Evolutionary conservation across 2,113 vertebrate species (phyloP).

Genomic region (Grallaria varia): DNA sequence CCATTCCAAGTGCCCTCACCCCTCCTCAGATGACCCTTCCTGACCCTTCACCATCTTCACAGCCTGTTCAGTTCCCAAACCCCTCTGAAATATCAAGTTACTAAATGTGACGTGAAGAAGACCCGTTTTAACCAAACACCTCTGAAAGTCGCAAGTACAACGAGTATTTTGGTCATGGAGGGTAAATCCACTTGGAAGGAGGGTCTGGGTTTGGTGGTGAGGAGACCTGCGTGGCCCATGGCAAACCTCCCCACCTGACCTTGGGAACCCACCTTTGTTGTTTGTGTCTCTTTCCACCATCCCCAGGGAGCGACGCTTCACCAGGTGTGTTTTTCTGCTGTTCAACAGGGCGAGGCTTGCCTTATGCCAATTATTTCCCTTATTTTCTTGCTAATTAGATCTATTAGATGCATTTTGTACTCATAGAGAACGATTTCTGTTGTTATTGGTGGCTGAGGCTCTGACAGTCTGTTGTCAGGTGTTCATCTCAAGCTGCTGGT

Average conservation of each 20-base stretch:
- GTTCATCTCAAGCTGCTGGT: background rate
- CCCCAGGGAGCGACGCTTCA: fast-evolving
- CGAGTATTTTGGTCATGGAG: background rate
- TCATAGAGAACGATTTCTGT: fast-evolving
- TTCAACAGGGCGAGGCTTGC: no score
- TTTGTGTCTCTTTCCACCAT: background rate
- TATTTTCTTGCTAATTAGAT: background rate
- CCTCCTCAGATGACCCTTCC: background rate
- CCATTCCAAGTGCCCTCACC: background rate
- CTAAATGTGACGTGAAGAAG: no score
- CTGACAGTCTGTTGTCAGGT: background rate
- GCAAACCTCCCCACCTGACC: background rate
- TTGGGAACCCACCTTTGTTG: background rate
- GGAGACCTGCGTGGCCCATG: no score
- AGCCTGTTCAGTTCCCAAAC: background rate
- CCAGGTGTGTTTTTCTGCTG: no score
- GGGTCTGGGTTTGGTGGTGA: background rate
- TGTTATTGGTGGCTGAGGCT: background rate
- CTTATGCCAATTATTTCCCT: background rate
- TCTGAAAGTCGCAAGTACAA: no score
- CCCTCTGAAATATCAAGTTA: no score
- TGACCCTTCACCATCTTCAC: background rate
- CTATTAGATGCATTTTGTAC: background rate
- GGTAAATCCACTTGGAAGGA: fast-evolving
- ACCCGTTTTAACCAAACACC: background rate